Conservation (phyloP, 2,888 invertebrate species). For the Platycheirus rosarum region DNA sequence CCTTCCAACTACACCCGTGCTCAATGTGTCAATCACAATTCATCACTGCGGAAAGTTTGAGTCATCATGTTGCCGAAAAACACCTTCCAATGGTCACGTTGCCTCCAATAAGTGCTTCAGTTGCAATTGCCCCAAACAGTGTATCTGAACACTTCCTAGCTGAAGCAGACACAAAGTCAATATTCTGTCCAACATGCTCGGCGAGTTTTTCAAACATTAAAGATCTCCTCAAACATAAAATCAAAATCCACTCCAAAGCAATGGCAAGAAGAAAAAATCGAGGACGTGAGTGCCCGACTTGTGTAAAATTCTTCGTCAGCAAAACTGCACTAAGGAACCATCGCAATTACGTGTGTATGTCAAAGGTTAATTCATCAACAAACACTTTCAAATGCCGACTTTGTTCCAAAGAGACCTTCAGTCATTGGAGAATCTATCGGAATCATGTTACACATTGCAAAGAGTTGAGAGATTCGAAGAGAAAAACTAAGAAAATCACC, state of each 20-base stretch:
- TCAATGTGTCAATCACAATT: constrained; percentile 79
- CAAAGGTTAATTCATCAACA: constrained; percentile 64
- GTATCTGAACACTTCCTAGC: constrained; percentile 35
- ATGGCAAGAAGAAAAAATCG: constrained; percentile 43
- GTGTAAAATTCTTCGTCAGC: constrained; percentile 77
- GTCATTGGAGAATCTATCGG: constrained; percentile 79
- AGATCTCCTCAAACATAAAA: constrained; percentile 76
- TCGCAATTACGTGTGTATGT: constrained; percentile 79
- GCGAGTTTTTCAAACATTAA: constrained; percentile 56
- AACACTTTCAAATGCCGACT: constrained; percentile 78
- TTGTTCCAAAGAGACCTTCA: constrained; percentile 78
- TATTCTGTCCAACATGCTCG: constrained; percentile 59
- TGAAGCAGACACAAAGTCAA: constrained; percentile 31
- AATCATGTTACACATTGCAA: constrained; percentile 78
- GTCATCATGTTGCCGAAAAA: constrained; percentile 77
- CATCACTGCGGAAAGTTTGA: constrained; percentile 79
- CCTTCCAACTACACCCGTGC: constrained; percentile 80
- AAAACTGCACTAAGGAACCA: constrained; percentile 80
- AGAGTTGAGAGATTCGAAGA: constrained; percentile 27
- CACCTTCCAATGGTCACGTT: constrained; percentile 79
- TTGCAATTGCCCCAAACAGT: constrained; percentile 71
- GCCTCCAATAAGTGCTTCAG: constrained; percentile 66
- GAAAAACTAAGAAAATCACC: too few relatives aligned
- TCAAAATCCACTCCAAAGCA: constrained; percentile 67
- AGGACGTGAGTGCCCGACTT: constrained; percentile 77